These are phyloP conservation scores for Pseudoatta argentina DNA, from an alignment of 1,140 invertebrate genomes.

Conservation along the genomic window DNA sequence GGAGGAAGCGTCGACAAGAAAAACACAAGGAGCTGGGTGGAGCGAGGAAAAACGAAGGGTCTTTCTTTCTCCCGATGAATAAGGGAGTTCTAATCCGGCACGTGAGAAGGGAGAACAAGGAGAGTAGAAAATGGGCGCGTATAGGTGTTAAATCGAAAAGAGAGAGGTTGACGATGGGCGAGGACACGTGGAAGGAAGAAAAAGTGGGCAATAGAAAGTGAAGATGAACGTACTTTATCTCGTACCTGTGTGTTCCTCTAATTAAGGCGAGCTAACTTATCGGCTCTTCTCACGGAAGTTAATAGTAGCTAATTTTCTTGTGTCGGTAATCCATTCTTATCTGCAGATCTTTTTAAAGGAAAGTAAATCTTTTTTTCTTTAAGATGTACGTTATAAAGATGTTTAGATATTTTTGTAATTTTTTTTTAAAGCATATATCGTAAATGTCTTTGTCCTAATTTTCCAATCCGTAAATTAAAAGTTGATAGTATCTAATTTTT, in stretches of 20 bases:
- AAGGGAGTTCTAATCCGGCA: constrained; percentile 61
- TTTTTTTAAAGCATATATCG: neutral
- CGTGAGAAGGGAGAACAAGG: neutral
- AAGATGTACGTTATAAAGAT: neutral
- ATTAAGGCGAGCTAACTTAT: constrained; percentile 63
- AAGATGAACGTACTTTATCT: constrained; percentile 70
- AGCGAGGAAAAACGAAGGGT: constrained; percentile 46
- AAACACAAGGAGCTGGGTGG: constrained; percentile 44
- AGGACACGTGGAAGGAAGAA: constrained; percentile 39
- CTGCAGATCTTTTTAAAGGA: neutral
- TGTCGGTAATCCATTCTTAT: neutral
- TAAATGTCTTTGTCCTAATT: neutral
- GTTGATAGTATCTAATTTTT: constrained; percentile 27
- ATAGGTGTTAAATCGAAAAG: constrained; percentile 70
- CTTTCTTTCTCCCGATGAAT: constrained; percentile 67
- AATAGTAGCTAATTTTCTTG: constrained; percentile 28
- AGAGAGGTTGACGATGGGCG: constrained; percentile 48
- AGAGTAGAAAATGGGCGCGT: neutral
- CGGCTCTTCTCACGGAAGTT: constrained; percentile 6
- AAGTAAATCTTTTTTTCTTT: neutral
- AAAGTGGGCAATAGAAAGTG: constrained; percentile 16
- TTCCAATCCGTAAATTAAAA: neutral
- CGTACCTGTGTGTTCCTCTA: constrained; percentile 65
- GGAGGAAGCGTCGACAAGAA: constrained; percentile 53
- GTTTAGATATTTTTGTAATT: constrained; percentile 1